Base-by-base conservation (phyloP, 1,140 invertebrate species). In the Macrosteles quadrilineatus region DNA sequence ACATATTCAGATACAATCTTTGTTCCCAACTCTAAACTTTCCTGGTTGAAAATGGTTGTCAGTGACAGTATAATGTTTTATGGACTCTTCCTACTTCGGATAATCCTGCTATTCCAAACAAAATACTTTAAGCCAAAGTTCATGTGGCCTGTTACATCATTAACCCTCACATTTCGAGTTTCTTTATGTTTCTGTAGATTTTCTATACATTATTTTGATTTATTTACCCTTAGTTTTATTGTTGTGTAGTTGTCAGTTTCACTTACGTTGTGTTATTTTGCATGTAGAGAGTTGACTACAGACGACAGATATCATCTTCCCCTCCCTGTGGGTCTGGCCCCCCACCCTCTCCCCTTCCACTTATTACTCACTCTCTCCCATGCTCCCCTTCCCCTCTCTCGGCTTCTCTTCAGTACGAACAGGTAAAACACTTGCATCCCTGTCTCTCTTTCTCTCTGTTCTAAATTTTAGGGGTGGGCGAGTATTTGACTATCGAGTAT, bases 321-420 rank as follows among this genome's bases (percentile, higher is more conserved):
- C n/a, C n/a, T n/a, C 69, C 69, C 43, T 50, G 47, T 30, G 64
- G 23, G 9, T 12, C 55, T 6, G 12, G 23, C 4, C 21, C 25
- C 53, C 12, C 25, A 45, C 29, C 50, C 43, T 29, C 36, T 32
- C 43, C 43, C 63, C 47, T 64, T 12, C 62, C 69, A 12, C 29
- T 64, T 55, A 43, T 27, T 32, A 30, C 72, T 30, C 73, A 75
- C 53, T 75, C 72, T 29, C 70, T 75, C 11, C 74, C 74, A 21
- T 72, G 67, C 29, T 70, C 74, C 11, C 74, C 74, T 21, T 72
- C 70, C 9, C 73, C 73, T 19, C 43, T 75, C 57, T 72, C 72
- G 14, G 67, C 71, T 27, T 68, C 72, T 19, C 29, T 70, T 2
- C 72, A 75, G 29, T 73, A 71, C 32, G 73, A 75, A 36, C 70